Evolutionary conservation across 37 sponge, comb jelly and placozoan species (phyloP), one percentile per base, ranked within the genome.

Genomic region (Lycopodina hypogea): DNA sequence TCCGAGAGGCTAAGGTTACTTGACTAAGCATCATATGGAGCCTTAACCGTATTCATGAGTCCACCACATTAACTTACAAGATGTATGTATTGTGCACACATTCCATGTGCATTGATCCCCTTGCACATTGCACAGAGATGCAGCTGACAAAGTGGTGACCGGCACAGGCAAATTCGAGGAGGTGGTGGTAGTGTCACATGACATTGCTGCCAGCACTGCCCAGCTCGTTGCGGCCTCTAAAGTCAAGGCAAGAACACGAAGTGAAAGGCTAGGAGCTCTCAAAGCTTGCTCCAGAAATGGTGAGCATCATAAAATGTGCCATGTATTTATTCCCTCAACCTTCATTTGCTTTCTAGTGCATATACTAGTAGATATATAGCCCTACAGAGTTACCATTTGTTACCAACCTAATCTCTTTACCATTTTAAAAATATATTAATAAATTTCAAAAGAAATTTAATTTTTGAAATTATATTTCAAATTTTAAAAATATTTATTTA

Each of bases 191-290:
- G 83, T 90, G 17, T 99, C 99, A 32, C 90, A 92, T 62, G 96
- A 96, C 68, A 96, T 99, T 36, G 94, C 96, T n/a, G 96, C 96
- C 69, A 93, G 96, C 40, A 99, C 99, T 32, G 99, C 95, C 28
- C 99, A 99, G 81, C 86, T 99, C 77, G 99, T 96, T 64, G 96
- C 97, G 19, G 97, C 99, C 42, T 99, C 99, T n/a, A 71, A 86
- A 28, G 96, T 94, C 52, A 99, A 99, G 79, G 96, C 99, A 35
- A 72, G 87, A 62, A 77, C 83, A 1, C 83, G 89, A 51, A 96
- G 96, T 69, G 85, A 88, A 42, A 83, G 76, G 29, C 75, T 96
- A 33, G 84, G 80, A 52, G 69, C 69, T 24, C 77, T 96, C 58
- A 96, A 96, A 72, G 79, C 71, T 18, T 92, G 91, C 8, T 93